Evolutionary conservation across 2,113 vertebrate species (phyloP), one percentile per base, ranked within the genome.

Genomic region (Otocyon megalotis): DNA sequence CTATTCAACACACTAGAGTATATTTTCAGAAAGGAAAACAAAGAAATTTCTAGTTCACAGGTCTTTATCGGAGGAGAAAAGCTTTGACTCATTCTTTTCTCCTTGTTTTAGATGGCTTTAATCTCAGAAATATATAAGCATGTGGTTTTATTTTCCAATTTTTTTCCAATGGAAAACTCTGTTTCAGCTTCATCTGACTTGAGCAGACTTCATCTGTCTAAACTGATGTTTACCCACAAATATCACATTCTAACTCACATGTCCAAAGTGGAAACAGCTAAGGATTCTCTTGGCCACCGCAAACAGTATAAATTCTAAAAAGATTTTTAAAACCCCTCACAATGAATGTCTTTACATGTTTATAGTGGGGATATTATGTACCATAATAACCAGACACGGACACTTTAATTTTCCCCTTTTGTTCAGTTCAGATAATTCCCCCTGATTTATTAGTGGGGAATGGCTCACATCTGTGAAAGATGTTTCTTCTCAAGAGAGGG

Each of bases 41-140:
- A 88, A 94, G 22, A 30, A 74, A 93, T 88, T 53, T 96, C 85
- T 79, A 71, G 67, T 85, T 91, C 93, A 81, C 96, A 97, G 1
- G 5, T 76, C 94, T 97, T 91, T 76, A 1, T 83, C 77, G 63
- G 5, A n/a, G 72, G 24, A 93, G 35, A 88, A 97, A 96, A 85
- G 13, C 22, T 16, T 67, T 54, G 84, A 58, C 17, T 94, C 84
- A 96, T 43, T 93, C 74, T 93, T 58, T 32, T 37, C 72, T 88
- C 83, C 24, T 22, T 56, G 58, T 94, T 48, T 50, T 30, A 92
- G 50, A 90, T 82, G 32, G n/a, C 85, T 74, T 92, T 95, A 94
- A 56, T 76, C 50, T 90, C 87, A 93, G 50, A 95, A 43, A 62
- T 54, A 50, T 12, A 89, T 32, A 89, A 53, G 0, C 32, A 83